Percentiles rank a stretch among this genome's conserved stretches.
phyloP scores from a whole-genome alignment of 2,797 vertebrate genomes.

The Scolopax rusticola region DNA sequence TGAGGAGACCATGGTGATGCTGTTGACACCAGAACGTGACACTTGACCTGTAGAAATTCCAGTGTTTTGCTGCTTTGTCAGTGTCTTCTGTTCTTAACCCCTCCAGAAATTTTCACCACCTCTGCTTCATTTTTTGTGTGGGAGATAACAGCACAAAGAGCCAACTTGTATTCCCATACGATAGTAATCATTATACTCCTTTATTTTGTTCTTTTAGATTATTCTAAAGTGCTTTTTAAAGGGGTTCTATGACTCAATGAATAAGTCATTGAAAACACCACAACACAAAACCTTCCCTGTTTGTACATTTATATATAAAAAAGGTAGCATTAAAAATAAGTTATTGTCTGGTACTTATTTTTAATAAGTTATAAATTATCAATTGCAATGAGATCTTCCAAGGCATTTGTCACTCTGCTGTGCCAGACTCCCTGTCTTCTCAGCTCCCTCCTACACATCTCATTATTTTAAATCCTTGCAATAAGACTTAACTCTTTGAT shows the following conservation, averaged over 20 bases:
- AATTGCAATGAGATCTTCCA: background rate
- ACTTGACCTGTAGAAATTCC: background rate
- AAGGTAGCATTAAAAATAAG: background rate
- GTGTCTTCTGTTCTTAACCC: constrained; percentile 8
- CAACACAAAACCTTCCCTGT: background rate
- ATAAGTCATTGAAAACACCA: background rate
- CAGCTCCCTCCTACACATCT: constrained; percentile 40
- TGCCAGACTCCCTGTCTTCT: constrained; percentile 30
- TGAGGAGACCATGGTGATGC: background rate
- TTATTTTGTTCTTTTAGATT: background rate
- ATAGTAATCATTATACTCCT: background rate
- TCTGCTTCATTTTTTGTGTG: constrained; percentile 11
- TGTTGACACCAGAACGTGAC: background rate
- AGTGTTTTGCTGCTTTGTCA: constrained; percentile 3
- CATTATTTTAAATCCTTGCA: constrained; percentile 44
- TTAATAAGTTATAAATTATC: background rate
- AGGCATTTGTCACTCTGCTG: constrained; percentile 15
- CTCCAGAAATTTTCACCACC: constrained; percentile 26
- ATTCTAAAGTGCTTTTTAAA: background rate
- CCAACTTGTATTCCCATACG: background rate
- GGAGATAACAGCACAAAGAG: background rate
- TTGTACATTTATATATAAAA: background rate
- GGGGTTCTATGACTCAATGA: background rate
- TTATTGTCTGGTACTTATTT: background rate
- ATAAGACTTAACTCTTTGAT: constrained; percentile 33